Evolutionary conservation across 2,888 invertebrate species (phyloP).

Genomic region (Esperia sulphurella): DNA sequence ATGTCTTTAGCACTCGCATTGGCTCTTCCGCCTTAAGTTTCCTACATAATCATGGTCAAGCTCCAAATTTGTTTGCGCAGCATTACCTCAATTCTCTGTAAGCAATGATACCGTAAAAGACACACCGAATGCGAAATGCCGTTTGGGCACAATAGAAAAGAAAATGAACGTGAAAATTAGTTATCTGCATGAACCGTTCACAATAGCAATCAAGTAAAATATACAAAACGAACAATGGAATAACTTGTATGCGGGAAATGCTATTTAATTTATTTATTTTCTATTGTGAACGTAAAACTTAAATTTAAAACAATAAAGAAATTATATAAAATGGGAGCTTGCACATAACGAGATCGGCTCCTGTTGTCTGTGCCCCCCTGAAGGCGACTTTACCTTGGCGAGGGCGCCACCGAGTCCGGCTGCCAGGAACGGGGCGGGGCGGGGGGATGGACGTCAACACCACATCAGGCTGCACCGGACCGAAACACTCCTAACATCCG

Average conservation of each 20-base stretch:
- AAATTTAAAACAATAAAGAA: conserved; percentile 39
- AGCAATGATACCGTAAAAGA: conserved; percentile 56
- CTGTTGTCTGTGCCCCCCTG: conserved; percentile 62
- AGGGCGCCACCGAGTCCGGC: conserved; percentile 30
- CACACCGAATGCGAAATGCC: conserved; percentile 50
- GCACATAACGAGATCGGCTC: conserved; percentile 65
- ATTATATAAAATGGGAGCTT: conserved; percentile 60
- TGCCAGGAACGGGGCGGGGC: conserved; percentile 19
- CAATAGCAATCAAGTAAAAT: conserved; percentile 19
- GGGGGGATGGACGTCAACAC: conserved; percentile 24
- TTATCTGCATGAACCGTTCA: conserved; percentile 14
- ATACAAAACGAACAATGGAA: too few species aligned
- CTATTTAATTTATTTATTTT: conserved; percentile 8
- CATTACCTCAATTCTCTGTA: conserved; percentile 14
- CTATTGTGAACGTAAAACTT: conserved; percentile 35
- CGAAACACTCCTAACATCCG: conserved; percentile 65
- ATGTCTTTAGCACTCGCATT: too few species aligned
- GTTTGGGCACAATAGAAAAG: conserved; percentile 27
- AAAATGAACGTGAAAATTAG: conserved; percentile 10
- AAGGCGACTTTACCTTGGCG: conserved; percentile 63
- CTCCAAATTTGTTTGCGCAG: too few species aligned
- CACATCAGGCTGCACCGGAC: conserved; percentile 33
- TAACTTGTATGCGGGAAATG: not conserved
- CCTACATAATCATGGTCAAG: too few species aligned
- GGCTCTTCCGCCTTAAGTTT: too few species aligned